These are phyloP conservation scores for Corythaeola cristata DNA, from an alignment of 2,113 vertebrate genomes.

Conservation along the genomic window DNA sequence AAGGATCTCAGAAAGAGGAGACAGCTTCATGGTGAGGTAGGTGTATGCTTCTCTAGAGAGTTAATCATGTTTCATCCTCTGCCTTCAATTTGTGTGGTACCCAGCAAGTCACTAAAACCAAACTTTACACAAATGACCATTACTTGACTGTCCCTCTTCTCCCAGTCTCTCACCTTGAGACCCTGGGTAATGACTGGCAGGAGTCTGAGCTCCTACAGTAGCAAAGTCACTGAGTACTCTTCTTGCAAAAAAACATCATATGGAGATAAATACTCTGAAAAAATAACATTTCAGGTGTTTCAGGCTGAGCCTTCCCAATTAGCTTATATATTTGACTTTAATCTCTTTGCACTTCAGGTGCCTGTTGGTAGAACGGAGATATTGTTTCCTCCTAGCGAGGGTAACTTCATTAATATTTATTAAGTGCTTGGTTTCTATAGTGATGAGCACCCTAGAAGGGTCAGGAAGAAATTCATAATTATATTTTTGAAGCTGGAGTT, in stretches of 20 bases:
- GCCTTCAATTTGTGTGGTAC: not conserved
- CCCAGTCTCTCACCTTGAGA: not conserved
- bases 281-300: not conserved
- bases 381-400: not conserved
- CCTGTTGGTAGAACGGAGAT: not conserved
- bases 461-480: not conserved
- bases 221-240: not conserved
- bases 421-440: not conserved
- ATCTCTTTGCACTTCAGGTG: not conserved
- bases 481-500: not conserved
- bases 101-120: not conserved
- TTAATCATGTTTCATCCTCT: not conserved
- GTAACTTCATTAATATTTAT: not conserved
- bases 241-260: not conserved
- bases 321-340: not conserved
- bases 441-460: not conserved
- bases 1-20: not conserved
- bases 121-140: not conserved
- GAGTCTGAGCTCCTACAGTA: not conserved
- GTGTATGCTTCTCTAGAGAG: not conserved
- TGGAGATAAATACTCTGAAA: not conserved
- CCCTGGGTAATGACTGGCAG: not conserved
- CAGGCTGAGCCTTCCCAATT: not conserved
- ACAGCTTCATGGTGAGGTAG: not conserved
- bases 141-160: not conserved